Percentiles rank a stretch among this genome's conserved stretches.
Conservation (phyloP, 2,797 vertebrate species). For the Champsocephalus esox region DNA sequence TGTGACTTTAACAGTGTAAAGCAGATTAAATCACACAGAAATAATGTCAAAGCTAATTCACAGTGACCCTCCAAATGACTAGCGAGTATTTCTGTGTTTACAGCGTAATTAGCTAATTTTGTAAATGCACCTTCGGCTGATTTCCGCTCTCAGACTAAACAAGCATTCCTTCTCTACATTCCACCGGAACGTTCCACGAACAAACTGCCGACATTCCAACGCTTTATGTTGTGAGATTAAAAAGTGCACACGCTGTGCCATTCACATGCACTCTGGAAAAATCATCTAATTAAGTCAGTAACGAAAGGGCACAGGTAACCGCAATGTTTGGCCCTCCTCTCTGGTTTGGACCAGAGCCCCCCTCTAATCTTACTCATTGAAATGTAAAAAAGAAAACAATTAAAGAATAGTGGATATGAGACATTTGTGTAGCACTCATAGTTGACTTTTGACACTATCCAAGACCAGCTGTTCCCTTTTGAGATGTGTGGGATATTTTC, state of each 20-base stretch:
- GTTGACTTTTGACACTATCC: slow-evolving; percentile 80
- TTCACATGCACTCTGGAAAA: slow-evolving; percentile 78
- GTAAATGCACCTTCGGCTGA: slow-evolving; percentile 70
- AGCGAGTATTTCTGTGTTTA: slow-evolving; percentile 54
- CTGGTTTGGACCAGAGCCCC: slow-evolving; percentile 53
- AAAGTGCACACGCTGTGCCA: slow-evolving; percentile 74
- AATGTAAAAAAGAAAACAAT: slow-evolving; percentile 71
- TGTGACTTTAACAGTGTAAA: slow-evolving; percentile 76
- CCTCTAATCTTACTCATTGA: slow-evolving; percentile 67
- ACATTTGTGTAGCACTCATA: slow-evolving; percentile 82
- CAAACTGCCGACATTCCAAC: slow-evolving; percentile 67
- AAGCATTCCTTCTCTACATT: slow-evolving; percentile 74
- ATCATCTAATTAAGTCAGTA: slow-evolving; percentile 76
- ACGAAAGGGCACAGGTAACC: slow-evolving; percentile 75
- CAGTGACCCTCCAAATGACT: slow-evolving; percentile 70
- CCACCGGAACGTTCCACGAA: slow-evolving; percentile 52
- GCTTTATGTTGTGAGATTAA: slow-evolving; percentile 71
- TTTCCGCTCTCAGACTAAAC: slow-evolving; percentile 57
- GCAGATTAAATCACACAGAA: slow-evolving; percentile 79
- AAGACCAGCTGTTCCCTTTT: slow-evolving; percentile 56
- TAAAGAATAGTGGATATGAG: slow-evolving; percentile 69
- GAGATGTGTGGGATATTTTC: slow-evolving; percentile 46
- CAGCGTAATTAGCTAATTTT: slow-evolving; percentile 65
- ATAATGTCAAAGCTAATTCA: slow-evolving; percentile 78
- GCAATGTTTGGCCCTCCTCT: slow-evolving; percentile 55